These are phyloP conservation scores for Syrrhaptes paradoxus DNA, from an alignment of 2,113 vertebrate genomes.

Conservation along the genomic window DNA sequence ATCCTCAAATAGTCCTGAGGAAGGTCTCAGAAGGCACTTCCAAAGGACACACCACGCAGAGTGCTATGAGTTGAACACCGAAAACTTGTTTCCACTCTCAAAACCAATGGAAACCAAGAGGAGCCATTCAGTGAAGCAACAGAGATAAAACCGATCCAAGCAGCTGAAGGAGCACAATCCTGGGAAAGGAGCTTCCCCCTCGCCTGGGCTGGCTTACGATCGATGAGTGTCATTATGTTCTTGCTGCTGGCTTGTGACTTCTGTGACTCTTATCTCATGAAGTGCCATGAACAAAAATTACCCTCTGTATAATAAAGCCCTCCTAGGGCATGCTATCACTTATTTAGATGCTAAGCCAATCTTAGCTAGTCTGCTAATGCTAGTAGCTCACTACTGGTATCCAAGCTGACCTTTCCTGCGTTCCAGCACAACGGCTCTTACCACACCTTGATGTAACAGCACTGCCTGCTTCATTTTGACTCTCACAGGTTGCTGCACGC, in stretches of 20 bases:
- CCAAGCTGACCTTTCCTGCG: background rate
- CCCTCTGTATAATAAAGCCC: background rate
- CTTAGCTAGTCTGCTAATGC: background rate
- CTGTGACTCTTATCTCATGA: background rate
- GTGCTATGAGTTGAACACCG: background rate
- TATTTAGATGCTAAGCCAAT: background rate
- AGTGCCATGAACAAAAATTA: background rate
- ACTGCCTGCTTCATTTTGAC: background rate
- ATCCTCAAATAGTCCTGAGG: background rate
- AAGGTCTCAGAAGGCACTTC: background rate
- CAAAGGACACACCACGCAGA: background rate
- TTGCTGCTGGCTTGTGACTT: background rate
- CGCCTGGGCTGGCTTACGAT: accelerated
- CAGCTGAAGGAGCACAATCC: background rate
- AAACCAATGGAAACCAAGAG: background rate
- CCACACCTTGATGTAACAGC: background rate
- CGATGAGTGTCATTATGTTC: background rate
- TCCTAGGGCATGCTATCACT: background rate
- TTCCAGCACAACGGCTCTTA: background rate
- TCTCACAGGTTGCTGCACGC: background rate
- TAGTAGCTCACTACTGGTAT: background rate
- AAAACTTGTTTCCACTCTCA: background rate
- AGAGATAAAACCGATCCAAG: background rate
- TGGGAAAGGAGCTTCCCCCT: background rate
- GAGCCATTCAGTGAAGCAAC: background rate